Evolutionary conservation across 2,888 invertebrate species (phyloP).

Genomic region (Xylota sylvarum): DNA sequence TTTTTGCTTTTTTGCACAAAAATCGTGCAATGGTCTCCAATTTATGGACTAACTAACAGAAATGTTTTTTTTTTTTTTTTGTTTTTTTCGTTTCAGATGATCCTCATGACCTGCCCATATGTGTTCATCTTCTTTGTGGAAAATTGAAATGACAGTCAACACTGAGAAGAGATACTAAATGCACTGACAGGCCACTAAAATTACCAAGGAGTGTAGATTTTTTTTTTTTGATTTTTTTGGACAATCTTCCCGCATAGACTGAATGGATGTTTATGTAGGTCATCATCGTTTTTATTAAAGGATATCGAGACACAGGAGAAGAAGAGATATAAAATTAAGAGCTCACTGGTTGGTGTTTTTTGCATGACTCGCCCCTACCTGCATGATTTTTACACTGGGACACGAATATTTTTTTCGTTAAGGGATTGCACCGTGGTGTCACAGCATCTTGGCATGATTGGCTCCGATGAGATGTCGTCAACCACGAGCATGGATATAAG

Average conservation of each 20-base stretch:
- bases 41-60: conserved; percentile 56
- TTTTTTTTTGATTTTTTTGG: conserved; percentile 10
- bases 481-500: conserved; percentile 91
- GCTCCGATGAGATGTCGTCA: conserved; percentile 85
- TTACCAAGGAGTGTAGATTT: conserved; percentile 11
- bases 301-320: conserved; percentile 16
- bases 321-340: background rate
- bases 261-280: conserved; percentile 59
- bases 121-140: conserved; percentile 56
- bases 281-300: conserved; percentile 59
- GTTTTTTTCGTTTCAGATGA: conserved; percentile 68
- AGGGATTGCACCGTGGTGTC: conserved; percentile 27
- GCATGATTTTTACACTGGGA: conserved; percentile 50
- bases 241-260: conserved; percentile 65
- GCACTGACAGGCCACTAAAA: conserved; percentile 39
- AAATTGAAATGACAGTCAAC: conserved; percentile 71
- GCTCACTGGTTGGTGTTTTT: background rate
- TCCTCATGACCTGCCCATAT: conserved; percentile 78
- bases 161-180: conserved; percentile 46
- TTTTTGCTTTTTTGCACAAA: conserved; percentile 2
- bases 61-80: conserved; percentile 20
- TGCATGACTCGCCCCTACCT: conserved; percentile 43
- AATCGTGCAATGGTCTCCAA: conserved; percentile 63
- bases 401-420: conserved; percentile 24
- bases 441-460: conserved; percentile 81